Evolutionary conservation across 2,888 invertebrate species (phyloP), one percentile per base, ranked within the genome.

Genomic region (Abscondita cerata): DNA sequence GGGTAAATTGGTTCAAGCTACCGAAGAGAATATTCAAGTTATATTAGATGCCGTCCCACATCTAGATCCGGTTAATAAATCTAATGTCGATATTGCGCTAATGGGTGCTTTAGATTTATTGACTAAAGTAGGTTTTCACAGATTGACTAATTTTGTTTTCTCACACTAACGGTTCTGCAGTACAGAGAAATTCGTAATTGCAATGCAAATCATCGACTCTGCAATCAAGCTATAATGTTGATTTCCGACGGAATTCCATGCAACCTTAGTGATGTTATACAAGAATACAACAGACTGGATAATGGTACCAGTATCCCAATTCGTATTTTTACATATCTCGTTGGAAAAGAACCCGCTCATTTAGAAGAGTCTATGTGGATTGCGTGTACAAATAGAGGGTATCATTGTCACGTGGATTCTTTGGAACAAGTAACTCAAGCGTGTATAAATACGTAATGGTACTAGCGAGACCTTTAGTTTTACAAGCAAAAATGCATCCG

Each of bases 201-300:
- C 71, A 80, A 79, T 65, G 82, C 81, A 70, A 73, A 74, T 34
- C 84, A 82, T 12, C 77, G 80, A 3, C 82, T 81, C 3, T 98
- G 98, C 77, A 98, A 98, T 81, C 96, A 96, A 80, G 89, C 95
- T 20, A 95, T 99, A 64, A 97, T 98, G 96, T 82, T 98, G 59
- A 89, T 98, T 66, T 98, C 98, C 0, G 98, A 98, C 80, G 96
- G 96, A 46, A 92, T 96, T 1, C 90, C 96, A 0, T 91, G 92
- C 50, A 95, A 93, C 77, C 86, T 93, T 67, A 92, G 93, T 11
- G 91, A 95, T 70, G 86, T 95, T 2, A 95, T 97, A 74, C 85
- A 90, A 65, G 82, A 85, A 68, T 89, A 93, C 80, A 98, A 97
- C 78, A 85, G 89, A 81, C 83, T 84, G n/a, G 83, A 83, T 64